These are phyloP conservation scores for Gymnoscopelus microlampas DNA, from an alignment of 2,797 vertebrate species.

Conservation along the genomic window DNA sequence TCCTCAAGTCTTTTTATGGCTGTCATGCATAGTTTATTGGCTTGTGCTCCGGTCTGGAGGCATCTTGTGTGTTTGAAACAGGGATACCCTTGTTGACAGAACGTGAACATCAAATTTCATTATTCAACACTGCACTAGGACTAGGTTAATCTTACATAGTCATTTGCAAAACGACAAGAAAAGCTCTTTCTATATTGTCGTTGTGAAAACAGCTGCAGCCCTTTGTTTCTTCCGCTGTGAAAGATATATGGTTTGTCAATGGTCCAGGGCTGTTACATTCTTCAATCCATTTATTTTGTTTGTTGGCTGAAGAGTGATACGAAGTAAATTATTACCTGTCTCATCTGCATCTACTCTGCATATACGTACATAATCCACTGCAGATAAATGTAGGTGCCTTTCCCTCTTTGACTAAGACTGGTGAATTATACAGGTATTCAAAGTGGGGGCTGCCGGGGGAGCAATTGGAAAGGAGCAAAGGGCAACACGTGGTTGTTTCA, in stretches of 20 bases:
- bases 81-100: constrained; percentile 70
- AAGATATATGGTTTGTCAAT: too few relatives aligned
- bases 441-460: too few relatives aligned
- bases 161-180: not conserved
- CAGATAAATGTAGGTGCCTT: constrained; percentile 38
- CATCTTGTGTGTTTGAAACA: constrained; percentile 54
- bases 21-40: constrained; percentile 67
- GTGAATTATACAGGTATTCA: constrained; percentile 3
- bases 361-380: constrained; percentile 38
- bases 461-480: too few relatives aligned
- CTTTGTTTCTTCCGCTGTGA: too few relatives aligned
- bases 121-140: constrained; percentile 44
- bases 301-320: constrained; percentile 3
- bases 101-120: constrained; percentile 57
- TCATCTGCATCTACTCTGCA: constrained; percentile 27
- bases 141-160: constrained; percentile 38
- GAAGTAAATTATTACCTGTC: constrained; percentile 37
- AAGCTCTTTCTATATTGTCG: not conserved
- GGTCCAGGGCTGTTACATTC: not conserved
- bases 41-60: constrained; percentile 48
- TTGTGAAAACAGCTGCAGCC: too few relatives aligned
- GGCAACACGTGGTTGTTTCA: too few relatives aligned
- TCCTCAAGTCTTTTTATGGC: constrained; percentile 53
- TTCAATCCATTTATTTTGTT: constrained; percentile 1
- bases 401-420: constrained; percentile 23